Conservation (phyloP, 2,888 invertebrate species). For the Parthenolecanium corni region DNA sequence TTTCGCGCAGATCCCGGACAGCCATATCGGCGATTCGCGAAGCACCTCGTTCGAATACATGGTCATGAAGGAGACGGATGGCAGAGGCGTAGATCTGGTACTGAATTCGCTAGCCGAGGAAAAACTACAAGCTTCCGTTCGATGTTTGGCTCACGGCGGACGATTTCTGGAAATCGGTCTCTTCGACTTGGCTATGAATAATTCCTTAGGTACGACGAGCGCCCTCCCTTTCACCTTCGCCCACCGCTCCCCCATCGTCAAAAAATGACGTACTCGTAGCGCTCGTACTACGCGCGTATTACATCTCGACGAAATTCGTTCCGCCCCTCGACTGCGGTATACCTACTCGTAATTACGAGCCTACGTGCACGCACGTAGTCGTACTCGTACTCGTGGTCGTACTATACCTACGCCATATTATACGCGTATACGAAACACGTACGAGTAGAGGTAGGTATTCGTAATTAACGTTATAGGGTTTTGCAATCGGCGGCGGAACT, state of each 20-base stretch:
- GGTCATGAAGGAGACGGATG: conserved; percentile 65
- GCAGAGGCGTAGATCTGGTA: conserved; percentile 80
- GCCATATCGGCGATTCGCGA: conserved; percentile 74
- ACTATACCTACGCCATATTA: no score
- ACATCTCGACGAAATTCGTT: neutral
- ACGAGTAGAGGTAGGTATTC: no score
- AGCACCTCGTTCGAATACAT: conserved; percentile 77
- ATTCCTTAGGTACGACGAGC: conserved; percentile 43
- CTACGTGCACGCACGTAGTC: no score
- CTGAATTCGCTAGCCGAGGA: conserved; percentile 86
- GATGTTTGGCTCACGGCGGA: conserved; percentile 50
- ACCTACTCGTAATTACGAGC: no score
- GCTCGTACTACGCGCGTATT: no score
- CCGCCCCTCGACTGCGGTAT: neutral
- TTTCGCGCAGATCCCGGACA: conserved; percentile 42
- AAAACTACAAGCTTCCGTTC: conserved; percentile 60
- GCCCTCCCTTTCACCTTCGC: no score
- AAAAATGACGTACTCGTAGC: no score
- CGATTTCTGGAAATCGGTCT: conserved; percentile 78
- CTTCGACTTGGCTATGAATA: conserved; percentile 61
- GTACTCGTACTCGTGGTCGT: no score
- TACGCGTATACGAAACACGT: no score
- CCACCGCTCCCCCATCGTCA: no score
- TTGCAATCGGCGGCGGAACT: no score
- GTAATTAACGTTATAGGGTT: no score